Base-by-base conservation (phyloP, 2,797 vertebrate genomes). In the Tiaroga cobitis region DNA sequence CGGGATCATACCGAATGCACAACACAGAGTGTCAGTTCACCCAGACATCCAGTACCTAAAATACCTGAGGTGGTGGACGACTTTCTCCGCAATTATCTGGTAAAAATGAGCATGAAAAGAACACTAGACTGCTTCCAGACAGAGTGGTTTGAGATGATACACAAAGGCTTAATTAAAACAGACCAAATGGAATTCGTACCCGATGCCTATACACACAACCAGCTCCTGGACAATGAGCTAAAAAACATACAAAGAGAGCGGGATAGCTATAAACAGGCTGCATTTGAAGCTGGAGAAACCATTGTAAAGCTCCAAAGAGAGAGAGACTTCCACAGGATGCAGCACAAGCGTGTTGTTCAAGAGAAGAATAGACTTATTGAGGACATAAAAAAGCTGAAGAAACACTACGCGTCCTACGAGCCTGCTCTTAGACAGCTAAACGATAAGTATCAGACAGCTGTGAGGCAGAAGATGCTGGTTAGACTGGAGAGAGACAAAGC, bases 121-220 rank as follows among this genome's bases (percentile, higher is more conserved):
- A 99, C 98, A 0, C 92, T 99, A 8, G 90, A 97, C 78, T 97
- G 95, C 91, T 99, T 99, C 89, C 96, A 99, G 67, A 94, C 92
- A 0, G 97, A 99, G 95, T 98, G 97, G 97, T 95, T 94, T 10
- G 97, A 98, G 82, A 90, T 96, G 87, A 79, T 89, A 24, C 91
- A 97, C 80, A 97, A 92, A 86, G 96, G 96, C 26, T 26, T 87
- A 24, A 29, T 96, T 18, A 87, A 91, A n/a, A 41, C 88, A 2
- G 87, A 85, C 15, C 86, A 82, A 32, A 10, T 69, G 15, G 95
- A 85, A 0, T 89, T 92, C 43, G 94, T 97, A 26, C 96, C 96
- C 46, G 86, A 95, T 5, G 94, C 94, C 18, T 96, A 97, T 86
- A 89, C 39, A 0, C 93, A 91, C 68, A 97, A 95, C 91, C 94